Base-by-base conservation (phyloP, 1,140 invertebrate genomes). In the Ceratina japonica region DNA sequence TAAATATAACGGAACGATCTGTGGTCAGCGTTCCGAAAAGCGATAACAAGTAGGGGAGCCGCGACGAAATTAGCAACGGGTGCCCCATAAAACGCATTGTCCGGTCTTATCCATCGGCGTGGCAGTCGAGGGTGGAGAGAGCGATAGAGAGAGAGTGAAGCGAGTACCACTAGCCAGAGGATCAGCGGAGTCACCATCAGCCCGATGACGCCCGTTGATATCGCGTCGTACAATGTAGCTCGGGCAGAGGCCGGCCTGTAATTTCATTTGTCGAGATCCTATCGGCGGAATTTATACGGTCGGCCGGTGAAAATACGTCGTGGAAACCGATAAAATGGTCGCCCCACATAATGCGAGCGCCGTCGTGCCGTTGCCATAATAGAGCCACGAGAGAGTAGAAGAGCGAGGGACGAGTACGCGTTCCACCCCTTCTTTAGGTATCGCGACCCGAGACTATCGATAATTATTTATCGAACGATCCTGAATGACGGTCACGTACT, bases 251-350 rank as follows among this genome's bases (percentile, higher is more conserved):
- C 71, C 83, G 76, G 80, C 83, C 80, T 85, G 83, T 86, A 86
- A 86, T 86, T 86, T 86, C 83, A 85, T 86, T 86, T 83, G 84
- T 84, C 82, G 75, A 84, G 84, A 86, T 86, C 64, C 72, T 86
- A 86, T 86, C 84, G 58, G 13, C n/a, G 56, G 70, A 82, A 86
- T 86, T 86, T 86, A 86, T 85, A 80, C 66, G 76, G 72, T 74
- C 75, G 72, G 13, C 20, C 61, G 74, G n/a, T 80, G 77, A 79
- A 86, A 85, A 83, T 80, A 85, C 65, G 64, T 82, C 74, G 80
- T 75, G 77, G 71, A 86, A 85, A 82, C 52, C 83, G 83, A 86
- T 86, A 82, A 80, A 86, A 76, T 20, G 65, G 61, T 58, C 64
- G 12, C 22, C 20, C 24, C 44, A 71, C 78, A 27, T 75, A 68